Base-by-base conservation (phyloP, 1,140 invertebrate genomes). In the Eriocheir sinensis region DNA sequence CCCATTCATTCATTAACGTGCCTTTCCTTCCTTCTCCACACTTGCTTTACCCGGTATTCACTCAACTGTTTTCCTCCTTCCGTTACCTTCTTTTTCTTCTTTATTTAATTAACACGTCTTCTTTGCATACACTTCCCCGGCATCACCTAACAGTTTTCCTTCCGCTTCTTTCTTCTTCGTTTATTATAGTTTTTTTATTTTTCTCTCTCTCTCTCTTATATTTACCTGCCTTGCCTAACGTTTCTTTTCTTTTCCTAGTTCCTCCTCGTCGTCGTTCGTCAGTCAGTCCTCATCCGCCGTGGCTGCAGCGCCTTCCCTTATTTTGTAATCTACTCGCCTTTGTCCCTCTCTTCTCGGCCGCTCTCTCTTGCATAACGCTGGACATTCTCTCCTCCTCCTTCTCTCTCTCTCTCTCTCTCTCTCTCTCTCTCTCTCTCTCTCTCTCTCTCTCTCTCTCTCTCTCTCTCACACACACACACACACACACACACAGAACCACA, bases 1-100 rank as follows among this genome's bases (percentile, higher is more conserved):
- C 60, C 60, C 60, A 72, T 72, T 72, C 60, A 72, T 72, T 72
- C n/a, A n/a, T n/a, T n/a, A n/a, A n/a, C n/a, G n/a, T n/a, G n/a
- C n/a, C n/a, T n/a, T n/a, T n/a, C n/a, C n/a, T n/a, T n/a, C n/a
- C n/a, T n/a, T n/a, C n/a, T n/a, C n/a, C n/a, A n/a, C n/a, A n/a
- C n/a, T n/a, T n/a, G n/a, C n/a, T n/a, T n/a, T n/a, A n/a, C n/a
- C n/a, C n/a, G n/a, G n/a, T n/a, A n/a, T n/a, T n/a, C n/a, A n/a
- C n/a, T n/a, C n/a, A n/a, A n/a, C n/a, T n/a, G n/a, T n/a, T n/a
- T n/a, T n/a, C n/a, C n/a, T n/a, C n/a, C n/a, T n/a, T n/a, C n/a
- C n/a, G n/a, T n/a, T n/a, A n/a, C n/a, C n/a, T n/a, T n/a, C n/a
- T n/a, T n/a, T n/a, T n/a, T n/a, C n/a, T n/a, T n/a, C n/a, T n/a